These are phyloP conservation scores for Caenorhabditis sp. DNA, from an alignment of 2,888 invertebrate species.

Conservation along the genomic window DNA sequence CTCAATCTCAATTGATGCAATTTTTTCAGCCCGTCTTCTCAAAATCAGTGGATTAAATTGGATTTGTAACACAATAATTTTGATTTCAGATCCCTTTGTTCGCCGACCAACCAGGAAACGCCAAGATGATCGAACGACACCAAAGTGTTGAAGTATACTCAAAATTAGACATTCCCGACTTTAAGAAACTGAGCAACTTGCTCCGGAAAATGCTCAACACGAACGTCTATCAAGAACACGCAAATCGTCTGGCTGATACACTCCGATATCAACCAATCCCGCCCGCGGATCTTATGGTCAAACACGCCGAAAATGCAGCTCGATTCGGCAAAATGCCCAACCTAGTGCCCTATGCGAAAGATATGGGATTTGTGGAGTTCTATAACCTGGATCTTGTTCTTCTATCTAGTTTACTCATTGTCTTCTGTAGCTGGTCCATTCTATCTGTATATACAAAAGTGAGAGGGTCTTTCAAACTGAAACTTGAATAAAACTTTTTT, in stretches of 20 bases:
- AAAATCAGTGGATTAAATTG: too few relatives aligned
- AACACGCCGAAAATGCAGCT: constrained; percentile 53
- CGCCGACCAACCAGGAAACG: constrained; percentile 58
- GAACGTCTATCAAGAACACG: constrained; percentile 22
- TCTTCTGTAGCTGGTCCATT: neutral
- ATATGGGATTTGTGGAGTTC: constrained; percentile 44
- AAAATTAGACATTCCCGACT: constrained; percentile 50
- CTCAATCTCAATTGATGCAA: too few relatives aligned
- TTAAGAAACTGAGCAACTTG: constrained; percentile 32
- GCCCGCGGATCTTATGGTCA: constrained; percentile 38
- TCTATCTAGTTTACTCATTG: neutral
- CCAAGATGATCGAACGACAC: constrained; percentile 51
- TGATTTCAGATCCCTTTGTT: constrained; percentile 53
- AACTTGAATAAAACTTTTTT: constrained; percentile 27
- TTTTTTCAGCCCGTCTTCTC: too few relatives aligned
- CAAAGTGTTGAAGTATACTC: constrained; percentile 27
- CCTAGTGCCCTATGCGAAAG: constrained; percentile 47
- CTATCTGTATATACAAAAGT: constrained; percentile 4
- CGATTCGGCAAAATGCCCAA: constrained; percentile 49
- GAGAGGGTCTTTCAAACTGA: constrained; percentile 23
- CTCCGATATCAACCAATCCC: constrained; percentile 41
- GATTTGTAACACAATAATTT: too few relatives aligned
- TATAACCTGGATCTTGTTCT: constrained; percentile 33
- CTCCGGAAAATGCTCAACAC: constrained; percentile 35
- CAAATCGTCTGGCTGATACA: constrained; percentile 48